phyloP scores from a whole-genome alignment of 2,888 invertebrate genomes.

The Palloptera scutellata region DNA sequence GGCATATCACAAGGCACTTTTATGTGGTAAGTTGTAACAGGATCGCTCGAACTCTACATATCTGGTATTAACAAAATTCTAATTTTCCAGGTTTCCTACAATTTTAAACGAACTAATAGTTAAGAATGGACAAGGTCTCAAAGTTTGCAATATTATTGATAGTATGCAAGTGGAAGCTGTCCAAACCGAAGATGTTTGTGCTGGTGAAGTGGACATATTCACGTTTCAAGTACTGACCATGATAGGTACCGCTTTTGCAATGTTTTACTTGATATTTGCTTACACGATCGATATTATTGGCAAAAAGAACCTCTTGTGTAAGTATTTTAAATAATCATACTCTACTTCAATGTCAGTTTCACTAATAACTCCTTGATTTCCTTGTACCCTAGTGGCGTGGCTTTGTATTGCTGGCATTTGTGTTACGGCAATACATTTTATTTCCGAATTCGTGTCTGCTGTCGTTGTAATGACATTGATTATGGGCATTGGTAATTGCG shows the following conservation, averaged over 20 bases:
- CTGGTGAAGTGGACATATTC: constrained; percentile 67
- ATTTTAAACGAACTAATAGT: constrained; percentile 55
- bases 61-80: background rate
- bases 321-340: constrained; percentile 36
- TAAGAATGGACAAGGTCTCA: constrained; percentile 58
- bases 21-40: constrained; percentile 55
- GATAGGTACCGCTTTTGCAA: constrained; percentile 72
- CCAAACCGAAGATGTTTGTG: constrained; percentile 58
- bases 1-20: constrained; percentile 58
- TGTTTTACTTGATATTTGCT: constrained; percentile 73
- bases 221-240: constrained; percentile 74
- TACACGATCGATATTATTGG: constrained; percentile 69
- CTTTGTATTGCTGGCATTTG: constrained; percentile 67
- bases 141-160: constrained; percentile 47
- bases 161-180: constrained; percentile 31
- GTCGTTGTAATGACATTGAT: constrained; percentile 69
- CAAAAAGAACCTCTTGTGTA: constrained; percentile 69
- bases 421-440: constrained; percentile 70
- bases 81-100: constrained; percentile 53
- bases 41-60: background rate
- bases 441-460: constrained; percentile 68
- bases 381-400: constrained; percentile 48
- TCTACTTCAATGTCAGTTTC: too few relatives aligned
- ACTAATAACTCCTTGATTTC: background rate
- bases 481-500: constrained; percentile 69